phyloP scores from a whole-genome alignment of 2,113 vertebrate species.

The Edolisoma coerulescens region DNA sequence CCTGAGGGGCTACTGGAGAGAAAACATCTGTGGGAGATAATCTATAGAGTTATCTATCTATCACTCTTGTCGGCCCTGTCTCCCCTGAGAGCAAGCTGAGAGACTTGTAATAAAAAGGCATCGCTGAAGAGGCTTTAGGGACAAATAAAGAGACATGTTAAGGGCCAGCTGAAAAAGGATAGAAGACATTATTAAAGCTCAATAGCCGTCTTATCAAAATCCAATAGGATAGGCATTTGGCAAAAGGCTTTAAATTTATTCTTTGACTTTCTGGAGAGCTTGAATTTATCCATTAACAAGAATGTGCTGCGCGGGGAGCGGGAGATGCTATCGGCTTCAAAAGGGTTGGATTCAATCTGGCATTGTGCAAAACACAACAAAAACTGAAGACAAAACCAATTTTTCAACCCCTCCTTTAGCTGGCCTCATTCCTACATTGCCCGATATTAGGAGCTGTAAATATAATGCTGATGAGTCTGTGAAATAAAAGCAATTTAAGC shows the following conservation, averaged over 20 bases:
- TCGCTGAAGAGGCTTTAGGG: conserved; percentile 83
- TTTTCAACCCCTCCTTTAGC: background rate
- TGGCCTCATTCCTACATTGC: background rate
- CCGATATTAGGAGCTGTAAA: background rate
- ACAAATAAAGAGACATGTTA: conserved; percentile 83
- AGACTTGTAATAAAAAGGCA: conserved; percentile 83
- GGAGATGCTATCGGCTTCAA: conserved; percentile 74
- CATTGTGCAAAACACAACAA: conserved; percentile 7
- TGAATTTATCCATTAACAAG: conserved; percentile 77
- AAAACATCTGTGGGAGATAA: conserved; percentile 86
- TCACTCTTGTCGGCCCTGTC: conserved; percentile 75
- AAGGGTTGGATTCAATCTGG: conserved; percentile 68
- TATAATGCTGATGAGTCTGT: background rate
- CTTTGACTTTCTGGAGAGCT: conserved; percentile 75
- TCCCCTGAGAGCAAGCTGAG: conserved; percentile 78
- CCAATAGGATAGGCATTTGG: conserved; percentile 82
- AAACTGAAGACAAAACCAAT: background rate
- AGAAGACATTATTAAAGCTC: conserved; percentile 84
- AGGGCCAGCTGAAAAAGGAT: conserved; percentile 79
- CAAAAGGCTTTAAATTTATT: conserved; percentile 79
- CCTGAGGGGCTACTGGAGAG: conserved; percentile 74
- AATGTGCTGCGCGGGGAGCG: conserved; percentile 66
- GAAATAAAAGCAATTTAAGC: background rate
- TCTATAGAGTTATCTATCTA: conserved; percentile 84
- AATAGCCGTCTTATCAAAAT: conserved; percentile 88